phyloP scores from a whole-genome alignment of 2,888 invertebrate species.

The Platerodrilus igneus region DNA sequence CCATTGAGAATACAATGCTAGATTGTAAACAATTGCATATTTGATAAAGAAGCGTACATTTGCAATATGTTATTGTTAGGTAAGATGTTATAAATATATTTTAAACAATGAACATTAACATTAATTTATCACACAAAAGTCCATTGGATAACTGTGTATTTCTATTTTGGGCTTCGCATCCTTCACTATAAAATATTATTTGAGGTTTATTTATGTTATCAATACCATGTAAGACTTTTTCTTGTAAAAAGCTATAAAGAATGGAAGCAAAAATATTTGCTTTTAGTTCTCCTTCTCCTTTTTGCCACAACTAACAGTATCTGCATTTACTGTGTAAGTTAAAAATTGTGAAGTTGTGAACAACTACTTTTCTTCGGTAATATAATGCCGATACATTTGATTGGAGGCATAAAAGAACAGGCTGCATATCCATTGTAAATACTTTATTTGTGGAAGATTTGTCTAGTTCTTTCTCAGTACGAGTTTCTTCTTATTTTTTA shows the following conservation, averaged over 20 bases:
- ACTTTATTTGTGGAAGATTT: too few relatives aligned
- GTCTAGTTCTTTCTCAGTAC: too few relatives aligned
- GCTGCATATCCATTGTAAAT: constrained; percentile 19
- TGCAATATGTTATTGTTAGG: too few relatives aligned
- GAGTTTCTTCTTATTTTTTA: too few relatives aligned
- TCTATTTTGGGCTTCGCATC: constrained; percentile 1
- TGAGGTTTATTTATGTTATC: neutral
- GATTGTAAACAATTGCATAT: too few relatives aligned
- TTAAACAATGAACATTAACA: too few relatives aligned
- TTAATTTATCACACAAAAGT: too few relatives aligned
- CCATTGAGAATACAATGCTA: too few relatives aligned
- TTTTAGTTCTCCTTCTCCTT: constrained; percentile 20
- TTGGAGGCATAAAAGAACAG: constrained; percentile 17
- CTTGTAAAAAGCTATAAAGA: constrained; percentile 12
- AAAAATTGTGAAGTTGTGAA: constrained; percentile 17
- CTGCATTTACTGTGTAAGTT: neutral
- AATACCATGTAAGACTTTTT: constrained; percentile 2
- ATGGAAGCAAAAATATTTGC: constrained; percentile 18
- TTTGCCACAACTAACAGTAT: constrained; percentile 15
- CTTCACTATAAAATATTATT: constrained; percentile 2
- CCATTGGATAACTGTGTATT: constrained; percentile 2
- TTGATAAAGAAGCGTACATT: too few relatives aligned
- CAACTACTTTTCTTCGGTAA: constrained; percentile 13
- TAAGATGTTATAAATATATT: too few relatives aligned
- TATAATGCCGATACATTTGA: constrained; percentile 18